Base-by-base conservation (phyloP, 2,888 invertebrate species). In the Anagyrus pseudococci region DNA sequence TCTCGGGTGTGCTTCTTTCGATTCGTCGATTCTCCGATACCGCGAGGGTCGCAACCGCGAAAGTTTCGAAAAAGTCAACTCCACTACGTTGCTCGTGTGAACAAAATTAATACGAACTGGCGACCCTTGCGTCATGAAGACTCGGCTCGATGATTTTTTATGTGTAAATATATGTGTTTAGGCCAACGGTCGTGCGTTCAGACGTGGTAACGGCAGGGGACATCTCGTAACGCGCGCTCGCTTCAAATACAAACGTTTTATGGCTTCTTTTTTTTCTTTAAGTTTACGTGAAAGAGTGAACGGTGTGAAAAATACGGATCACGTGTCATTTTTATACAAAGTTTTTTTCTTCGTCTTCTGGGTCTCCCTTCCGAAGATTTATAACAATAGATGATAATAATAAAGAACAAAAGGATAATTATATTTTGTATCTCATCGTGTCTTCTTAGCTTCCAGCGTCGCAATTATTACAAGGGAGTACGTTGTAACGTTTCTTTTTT, bases 281-380 rank as follows among this genome's bases (percentile, higher is more conserved):
- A n/a, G n/a, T 52, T 17, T 46, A 41, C 37, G 43, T 22, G 26
- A 50, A 65, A 69, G 70, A 70, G 65, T 70, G 69, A 71, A 72
- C 67, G 65, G 66, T 71, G 69, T 70, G 60, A 70, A 71, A 60
- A 69, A 63, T 67, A 70, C 64, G 69, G 67, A 69, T 68, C 68
- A 68, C 69, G 71, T 69, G 70, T 69, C 65, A 43, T 50, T 37
- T 58, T 58, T 53, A 37, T 44, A 56, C 29, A 55, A 58, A 54
- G 57, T 23, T 41, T 57, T 62, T 29, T 44, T 57, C 46, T 49
- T 48, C 37, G 25, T 57, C 44, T 54, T 46, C 48, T 49, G 29
- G n/a, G 15, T 29, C 15, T 19, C 17, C 33, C 17, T 49, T 61
- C 19, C 25, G 41, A 49, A 65, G 52, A 58, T 58, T 58, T 43